These are phyloP conservation scores for Protaetia brevitarsis DNA, from an alignment of 1,140 invertebrate species.

Conservation along the genomic window DNA sequence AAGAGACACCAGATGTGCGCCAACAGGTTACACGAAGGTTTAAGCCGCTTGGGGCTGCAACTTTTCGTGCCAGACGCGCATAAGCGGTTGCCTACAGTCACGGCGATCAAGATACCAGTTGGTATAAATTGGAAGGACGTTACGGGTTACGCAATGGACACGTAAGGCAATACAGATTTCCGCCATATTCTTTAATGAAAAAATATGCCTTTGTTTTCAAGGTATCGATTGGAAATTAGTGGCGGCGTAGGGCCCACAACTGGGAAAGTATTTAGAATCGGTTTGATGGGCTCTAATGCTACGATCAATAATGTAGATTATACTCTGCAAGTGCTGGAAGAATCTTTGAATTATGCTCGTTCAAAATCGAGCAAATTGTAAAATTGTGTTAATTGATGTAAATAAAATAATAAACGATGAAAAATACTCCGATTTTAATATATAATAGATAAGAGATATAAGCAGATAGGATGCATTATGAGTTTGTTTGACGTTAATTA, in stretches of 20 bases:
- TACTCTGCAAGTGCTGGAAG: slow-evolving; percentile 52
- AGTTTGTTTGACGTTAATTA: too few relatives aligned
- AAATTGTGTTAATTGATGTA: not conserved
- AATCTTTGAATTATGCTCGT: slow-evolving; percentile 38
- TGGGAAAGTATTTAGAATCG: slow-evolving; percentile 74
- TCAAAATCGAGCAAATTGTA: slow-evolving; percentile 31
- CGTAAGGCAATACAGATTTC: slow-evolving; percentile 56
- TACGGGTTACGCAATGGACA: slow-evolving; percentile 65
- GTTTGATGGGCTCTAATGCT: slow-evolving; percentile 76
- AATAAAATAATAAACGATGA: too few relatives aligned
- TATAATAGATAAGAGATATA: not conserved
- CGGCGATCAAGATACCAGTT: slow-evolving; percentile 67
- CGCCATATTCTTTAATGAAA: not conserved
- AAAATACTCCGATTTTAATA: not conserved
- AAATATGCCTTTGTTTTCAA: slow-evolving; percentile 44
- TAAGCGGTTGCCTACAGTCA: slow-evolving; percentile 72
- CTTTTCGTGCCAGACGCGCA: slow-evolving; percentile 66
- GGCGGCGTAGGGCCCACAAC: slow-evolving; percentile 73
- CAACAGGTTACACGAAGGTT: slow-evolving; percentile 60
- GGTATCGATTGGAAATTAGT: slow-evolving; percentile 73
- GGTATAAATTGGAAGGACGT: slow-evolving; percentile 67
- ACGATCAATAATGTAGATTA: slow-evolving; percentile 56
- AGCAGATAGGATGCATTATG: too few relatives aligned
- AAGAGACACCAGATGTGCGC: slow-evolving; percentile 64
- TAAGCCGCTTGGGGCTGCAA: slow-evolving; percentile 62